A percentile compares a stretch with the other conserved stretches of the same genome.
phyloP scores from a whole-genome alignment of 2,888 invertebrate genomes.

The Chymomyza caudatula region DNA sequence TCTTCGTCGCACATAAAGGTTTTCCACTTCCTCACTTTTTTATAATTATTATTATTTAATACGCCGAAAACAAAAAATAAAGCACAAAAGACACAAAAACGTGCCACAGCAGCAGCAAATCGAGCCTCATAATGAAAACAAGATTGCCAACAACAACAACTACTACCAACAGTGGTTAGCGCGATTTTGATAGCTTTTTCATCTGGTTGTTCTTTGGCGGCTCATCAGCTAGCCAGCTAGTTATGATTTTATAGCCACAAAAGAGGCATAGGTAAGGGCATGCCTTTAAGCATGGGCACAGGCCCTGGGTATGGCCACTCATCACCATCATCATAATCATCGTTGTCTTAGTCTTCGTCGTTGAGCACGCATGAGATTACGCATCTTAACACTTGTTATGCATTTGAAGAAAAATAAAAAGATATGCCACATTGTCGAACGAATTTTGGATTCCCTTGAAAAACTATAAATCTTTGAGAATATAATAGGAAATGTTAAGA shows the following conservation, averaged over 20 bases:
- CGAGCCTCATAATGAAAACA: slow-evolving; percentile 58
- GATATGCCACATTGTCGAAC: background rate
- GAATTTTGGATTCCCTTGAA: background rate
- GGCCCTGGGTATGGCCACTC: background rate
- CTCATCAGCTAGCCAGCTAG: slow-evolving; percentile 32
- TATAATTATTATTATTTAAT: slow-evolving; percentile 70
- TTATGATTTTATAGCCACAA: background rate
- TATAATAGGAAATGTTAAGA: too few species aligned
- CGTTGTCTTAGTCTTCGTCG: background rate
- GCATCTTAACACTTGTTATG: background rate
- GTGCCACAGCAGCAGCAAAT: slow-evolving; percentile 47
- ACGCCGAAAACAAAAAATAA: slow-evolving; percentile 49
- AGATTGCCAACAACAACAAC: slow-evolving; percentile 49
- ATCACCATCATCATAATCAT: background rate
- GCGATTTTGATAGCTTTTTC: slow-evolving; percentile 43
- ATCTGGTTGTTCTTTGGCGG: slow-evolving; percentile 26
- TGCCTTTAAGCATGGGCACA: background rate
- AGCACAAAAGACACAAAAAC: slow-evolving; percentile 42
- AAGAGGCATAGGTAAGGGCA: background rate
- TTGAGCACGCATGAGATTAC: background rate
- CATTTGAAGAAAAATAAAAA: background rate
- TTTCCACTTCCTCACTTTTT: slow-evolving; percentile 66
- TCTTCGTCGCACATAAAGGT: slow-evolving; percentile 45
- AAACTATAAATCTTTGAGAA: too few species aligned
- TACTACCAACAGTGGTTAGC: background rate